phyloP scores from a whole-genome alignment of 1,140 invertebrate genomes.

The Danaus melanippus region DNA sequence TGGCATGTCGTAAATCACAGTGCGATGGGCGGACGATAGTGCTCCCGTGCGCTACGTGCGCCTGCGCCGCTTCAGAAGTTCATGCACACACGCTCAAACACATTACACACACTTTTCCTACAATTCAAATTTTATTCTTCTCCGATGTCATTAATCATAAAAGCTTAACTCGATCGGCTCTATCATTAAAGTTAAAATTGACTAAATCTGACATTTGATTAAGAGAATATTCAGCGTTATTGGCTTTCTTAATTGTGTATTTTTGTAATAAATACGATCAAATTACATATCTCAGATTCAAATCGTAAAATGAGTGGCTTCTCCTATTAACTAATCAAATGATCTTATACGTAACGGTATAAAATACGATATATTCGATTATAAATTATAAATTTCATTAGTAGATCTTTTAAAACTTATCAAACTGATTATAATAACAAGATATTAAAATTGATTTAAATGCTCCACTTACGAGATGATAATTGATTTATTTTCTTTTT shows the following conservation, averaged over 20 bases:
- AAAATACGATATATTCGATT: constrained; percentile 16
- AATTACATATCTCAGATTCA: constrained; percentile 34
- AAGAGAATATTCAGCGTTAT: constrained; percentile 52
- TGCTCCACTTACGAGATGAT: no score
- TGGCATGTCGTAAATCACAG: constrained; percentile 52
- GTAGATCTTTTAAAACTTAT: not conserved
- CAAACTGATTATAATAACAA: no score
- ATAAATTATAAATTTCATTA: constrained; percentile 14
- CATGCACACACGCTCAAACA: constrained; percentile 19
- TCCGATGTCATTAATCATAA: constrained; percentile 49
- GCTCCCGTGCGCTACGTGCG: constrained; percentile 38
- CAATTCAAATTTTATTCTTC: constrained; percentile 43
- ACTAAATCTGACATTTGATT: constrained; percentile 67
- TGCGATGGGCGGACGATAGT: constrained; percentile 54
- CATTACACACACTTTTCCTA: constrained; percentile 30
- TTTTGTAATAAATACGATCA: constrained; percentile 46
- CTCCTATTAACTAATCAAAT: constrained; percentile 24
- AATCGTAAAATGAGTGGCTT: constrained; percentile 27
- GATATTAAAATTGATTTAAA: no score
- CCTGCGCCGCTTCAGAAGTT: constrained; percentile 18
- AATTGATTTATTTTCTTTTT: no score
- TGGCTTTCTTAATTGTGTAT: constrained; percentile 52
- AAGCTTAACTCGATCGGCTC: constrained; percentile 49
- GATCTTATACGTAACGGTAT: constrained; percentile 17
- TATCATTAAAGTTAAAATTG: constrained; percentile 62